Conservation (phyloP, 2,888 invertebrate genomes). For the Rapana venosa region DNA sequence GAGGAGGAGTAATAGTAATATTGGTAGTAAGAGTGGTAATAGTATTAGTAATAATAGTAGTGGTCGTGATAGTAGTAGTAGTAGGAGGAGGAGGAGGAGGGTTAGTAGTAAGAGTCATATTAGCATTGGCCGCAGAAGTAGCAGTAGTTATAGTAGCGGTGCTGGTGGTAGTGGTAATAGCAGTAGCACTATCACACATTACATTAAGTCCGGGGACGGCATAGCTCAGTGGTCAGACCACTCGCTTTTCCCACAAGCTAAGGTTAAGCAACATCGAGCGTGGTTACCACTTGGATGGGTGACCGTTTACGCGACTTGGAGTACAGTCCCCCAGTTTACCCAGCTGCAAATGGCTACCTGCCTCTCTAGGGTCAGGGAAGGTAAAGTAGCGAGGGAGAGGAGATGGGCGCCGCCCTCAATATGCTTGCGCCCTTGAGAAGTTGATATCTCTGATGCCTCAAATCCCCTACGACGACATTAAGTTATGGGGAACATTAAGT, state of each 20-base stretch:
- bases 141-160: neutral
- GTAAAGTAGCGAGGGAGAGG: neutral
- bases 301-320: no score
- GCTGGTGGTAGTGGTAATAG: neutral
- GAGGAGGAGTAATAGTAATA: slow-evolving; percentile 4
- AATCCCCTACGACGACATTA: no score
- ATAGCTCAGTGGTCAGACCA: no score
- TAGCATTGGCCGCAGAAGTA: neutral
- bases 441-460: no score
- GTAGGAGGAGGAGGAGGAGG: neutral
- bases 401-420: neutral
- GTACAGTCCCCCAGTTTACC: no score
- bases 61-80: slow-evolving; percentile 10
- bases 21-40: slow-evolving; percentile 1
- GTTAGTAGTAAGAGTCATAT: neutral
- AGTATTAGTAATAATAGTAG: slow-evolving; percentile 5
- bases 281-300: no score
- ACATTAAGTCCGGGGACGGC: no score
- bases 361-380: no score
- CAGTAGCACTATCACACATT: slow-evolving; percentile 8
- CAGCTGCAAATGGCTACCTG: no score
- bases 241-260: no score
- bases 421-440: neutral
- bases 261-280: no score
- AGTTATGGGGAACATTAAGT: no score